A percentile compares a stretch with the other conserved stretches of the same genome.
phyloP scores from a whole-genome alignment of 2,113 vertebrate genomes.

The Micromys minutus region DNA sequence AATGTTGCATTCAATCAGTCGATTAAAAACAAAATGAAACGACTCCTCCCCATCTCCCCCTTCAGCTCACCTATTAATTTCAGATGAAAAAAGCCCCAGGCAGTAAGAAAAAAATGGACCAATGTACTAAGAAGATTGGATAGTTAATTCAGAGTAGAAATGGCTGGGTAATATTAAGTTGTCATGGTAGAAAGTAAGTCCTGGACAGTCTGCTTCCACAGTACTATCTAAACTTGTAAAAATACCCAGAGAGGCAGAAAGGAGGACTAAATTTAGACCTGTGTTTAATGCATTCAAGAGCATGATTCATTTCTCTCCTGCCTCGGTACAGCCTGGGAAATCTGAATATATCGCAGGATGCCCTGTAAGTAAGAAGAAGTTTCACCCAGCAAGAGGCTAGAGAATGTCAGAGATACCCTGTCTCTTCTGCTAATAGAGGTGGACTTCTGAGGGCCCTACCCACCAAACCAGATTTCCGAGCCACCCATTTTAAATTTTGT shows the following conservation, averaged over 20 bases:
- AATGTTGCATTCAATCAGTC: slow-evolving; percentile 21
- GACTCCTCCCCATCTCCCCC: neutral
- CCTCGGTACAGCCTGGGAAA: slow-evolving; percentile 50
- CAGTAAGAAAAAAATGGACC: neutral
- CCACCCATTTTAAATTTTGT: slow-evolving; percentile 32
- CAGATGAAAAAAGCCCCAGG: slow-evolving; percentile 43
- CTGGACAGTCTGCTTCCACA: slow-evolving; percentile 58
- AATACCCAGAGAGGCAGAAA: slow-evolving; percentile 67
- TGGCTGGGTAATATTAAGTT: slow-evolving; percentile 50
- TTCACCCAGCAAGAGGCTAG: slow-evolving; percentile 20
- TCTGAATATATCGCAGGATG: slow-evolving; percentile 5
- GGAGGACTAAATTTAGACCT: slow-evolving; percentile 74
- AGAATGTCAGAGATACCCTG: neutral
- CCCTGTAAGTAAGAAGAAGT: slow-evolving; percentile 61
- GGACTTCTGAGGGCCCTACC: neutral
- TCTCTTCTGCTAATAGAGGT: slow-evolving; percentile 36
- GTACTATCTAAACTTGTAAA: slow-evolving; percentile 73
- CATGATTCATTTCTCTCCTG: slow-evolving; percentile 66
- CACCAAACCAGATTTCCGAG: neutral
- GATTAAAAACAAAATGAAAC: slow-evolving; percentile 27
- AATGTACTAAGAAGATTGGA: slow-evolving; percentile 20
- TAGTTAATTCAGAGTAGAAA: slow-evolving; percentile 41
- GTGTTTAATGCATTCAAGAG: slow-evolving; percentile 69
- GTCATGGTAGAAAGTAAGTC: slow-evolving; percentile 61
- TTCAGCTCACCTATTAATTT: slow-evolving; percentile 53